Base-by-base conservation (phyloP, 2,113 vertebrate genomes). In the Dinomys branickii region DNA sequence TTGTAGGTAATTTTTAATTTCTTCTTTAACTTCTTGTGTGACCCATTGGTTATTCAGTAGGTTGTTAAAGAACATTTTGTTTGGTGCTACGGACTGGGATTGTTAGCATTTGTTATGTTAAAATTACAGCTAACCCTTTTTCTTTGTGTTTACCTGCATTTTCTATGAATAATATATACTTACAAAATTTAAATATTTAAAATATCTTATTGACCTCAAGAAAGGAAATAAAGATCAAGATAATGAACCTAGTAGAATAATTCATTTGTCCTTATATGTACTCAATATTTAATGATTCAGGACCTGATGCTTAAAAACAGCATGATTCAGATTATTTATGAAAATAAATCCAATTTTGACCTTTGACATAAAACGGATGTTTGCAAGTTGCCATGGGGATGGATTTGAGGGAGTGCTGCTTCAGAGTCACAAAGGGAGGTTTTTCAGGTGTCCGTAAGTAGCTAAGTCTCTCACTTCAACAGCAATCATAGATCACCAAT, bases 171-270 rank as follows among this genome's bases (percentile, higher is more conserved):
- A 75, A 14, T 73, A 56, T 50, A 14, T 54, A 80, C 3, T 63
- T 56, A 73, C 19, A 47, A 93, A 47, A 71, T 75, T 67, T 90
- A 83, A 83, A 61, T 95, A 65, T 86, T 77, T 41, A 63, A 93
- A 91, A 85, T 30, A 5, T 19, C 16, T 52, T n/a, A 69, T 17
- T 88, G 61, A 71, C n/a, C 28, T 78, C 33, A 16, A 82, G 63
- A 81, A 93, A 92, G 88, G 52, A 61, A 35, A 52, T 16, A 8
- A 81, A 86, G 16, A 61, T 59, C 61, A n/a, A 88, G 91, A 59
- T 84, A 86, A 38, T 86, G 56, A 94, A 90, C 24, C 10, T 77
- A 86, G 4, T 52, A 22, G 11, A 94, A 86, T 88, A 90, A 83
- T 85, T 73, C 80, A 16, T 86, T 91, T 94, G 16, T 73, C 17